phyloP scores from a whole-genome alignment of 2,888 invertebrate species.

The Periphyllus acericola region DNA sequence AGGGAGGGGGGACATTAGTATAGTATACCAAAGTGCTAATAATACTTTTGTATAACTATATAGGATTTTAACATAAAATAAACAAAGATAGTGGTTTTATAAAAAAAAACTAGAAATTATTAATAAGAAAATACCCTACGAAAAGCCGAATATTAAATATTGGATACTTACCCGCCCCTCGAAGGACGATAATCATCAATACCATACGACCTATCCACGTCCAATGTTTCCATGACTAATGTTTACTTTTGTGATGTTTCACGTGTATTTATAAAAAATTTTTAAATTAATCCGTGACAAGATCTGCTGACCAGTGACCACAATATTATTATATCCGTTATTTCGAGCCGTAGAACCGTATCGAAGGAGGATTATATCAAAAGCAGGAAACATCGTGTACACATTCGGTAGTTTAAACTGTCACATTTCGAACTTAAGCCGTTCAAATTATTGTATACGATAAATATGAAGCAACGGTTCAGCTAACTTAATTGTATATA shows the following conservation, averaged over 20 bases:
- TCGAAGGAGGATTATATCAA: constrained; percentile 31
- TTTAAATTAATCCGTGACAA: not conserved
- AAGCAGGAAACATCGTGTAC: constrained; percentile 21
- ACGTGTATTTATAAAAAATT: constrained; percentile 23
- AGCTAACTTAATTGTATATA: constrained; percentile 21
- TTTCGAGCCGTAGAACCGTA: constrained; percentile 41
- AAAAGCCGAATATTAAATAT: not conserved
- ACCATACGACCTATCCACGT: constrained; percentile 45
- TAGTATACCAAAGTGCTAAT: too few relatives aligned
- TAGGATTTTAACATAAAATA: too few relatives aligned
- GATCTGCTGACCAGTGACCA: not conserved
- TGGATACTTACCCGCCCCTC: constrained; percentile 41
- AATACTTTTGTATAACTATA: too few relatives aligned
- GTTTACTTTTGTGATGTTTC: not conserved
- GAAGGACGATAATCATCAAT: constrained; percentile 47
- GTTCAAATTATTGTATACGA: not conserved
- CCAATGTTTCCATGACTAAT: constrained; percentile 24
- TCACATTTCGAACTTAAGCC: constrained; percentile 1
- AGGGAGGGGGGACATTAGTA: too few relatives aligned
- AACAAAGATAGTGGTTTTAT: too few relatives aligned
- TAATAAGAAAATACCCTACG: too few relatives aligned
- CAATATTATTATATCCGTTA: constrained; percentile 30
- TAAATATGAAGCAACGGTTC: constrained; percentile 28
- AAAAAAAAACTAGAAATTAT: too few relatives aligned
- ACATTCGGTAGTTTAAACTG: constrained; percentile 30